Conservation (phyloP, 64 coral and sea anemone genomes). For the Hydrozoanthus tunicans region DNA sequence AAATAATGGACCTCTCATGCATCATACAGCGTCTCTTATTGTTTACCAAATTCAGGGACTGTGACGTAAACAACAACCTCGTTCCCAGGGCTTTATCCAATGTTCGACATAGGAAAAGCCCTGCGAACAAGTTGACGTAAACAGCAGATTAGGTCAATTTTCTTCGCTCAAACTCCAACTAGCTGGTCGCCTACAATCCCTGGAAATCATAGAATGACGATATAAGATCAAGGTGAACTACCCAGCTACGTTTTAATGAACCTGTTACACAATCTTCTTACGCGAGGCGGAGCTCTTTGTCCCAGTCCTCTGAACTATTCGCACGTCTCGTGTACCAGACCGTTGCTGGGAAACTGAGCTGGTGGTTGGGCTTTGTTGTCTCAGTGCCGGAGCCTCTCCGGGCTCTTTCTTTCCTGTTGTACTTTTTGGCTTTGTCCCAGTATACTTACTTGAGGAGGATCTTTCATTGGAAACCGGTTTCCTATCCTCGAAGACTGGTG, state of each 20-base stretch:
- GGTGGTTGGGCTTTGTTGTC: neutral
- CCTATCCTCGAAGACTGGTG: slow-evolving; percentile 33
- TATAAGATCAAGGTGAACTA: neutral
- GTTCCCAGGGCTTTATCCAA: no score
- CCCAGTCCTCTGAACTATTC: neutral
- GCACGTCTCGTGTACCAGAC: neutral
- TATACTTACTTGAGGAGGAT: no score
- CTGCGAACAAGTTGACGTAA: no score
- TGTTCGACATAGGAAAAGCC: no score
- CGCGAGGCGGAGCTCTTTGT: slow-evolving; percentile 32
- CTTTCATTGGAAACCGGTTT: neutral
- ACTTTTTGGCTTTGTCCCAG: neutral
- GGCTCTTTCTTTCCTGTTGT: neutral
- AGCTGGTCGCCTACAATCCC: neutral
- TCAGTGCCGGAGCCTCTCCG: neutral
- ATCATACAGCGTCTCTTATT: no score
- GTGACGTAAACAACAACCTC: no score
- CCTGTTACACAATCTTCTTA: slow-evolving; percentile 35
- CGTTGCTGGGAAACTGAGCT: neutral
- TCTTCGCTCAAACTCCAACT: neutral
- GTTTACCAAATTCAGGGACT: no score
- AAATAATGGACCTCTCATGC: no score
- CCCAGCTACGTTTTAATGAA: neutral
- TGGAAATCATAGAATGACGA: neutral
- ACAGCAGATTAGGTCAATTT: neutral